Evolutionary conservation across 2,113 vertebrate genomes (phyloP).

Genomic region (Rhodinocichla rosea): DNA sequence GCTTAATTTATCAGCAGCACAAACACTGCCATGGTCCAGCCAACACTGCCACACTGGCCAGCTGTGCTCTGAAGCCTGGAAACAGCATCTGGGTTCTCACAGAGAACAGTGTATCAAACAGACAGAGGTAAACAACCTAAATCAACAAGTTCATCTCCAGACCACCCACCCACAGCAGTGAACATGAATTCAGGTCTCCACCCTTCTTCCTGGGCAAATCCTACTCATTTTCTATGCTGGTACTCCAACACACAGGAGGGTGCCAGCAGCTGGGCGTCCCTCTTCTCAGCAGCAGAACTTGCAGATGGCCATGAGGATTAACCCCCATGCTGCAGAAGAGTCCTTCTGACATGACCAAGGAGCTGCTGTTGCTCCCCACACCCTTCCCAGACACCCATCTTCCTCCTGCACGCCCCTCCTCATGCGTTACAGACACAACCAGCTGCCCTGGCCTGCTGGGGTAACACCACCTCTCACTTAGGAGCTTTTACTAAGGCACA

Average conservation of each 20-base stretch:
- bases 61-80: slow-evolving; percentile 7
- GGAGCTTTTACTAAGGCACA: slow-evolving; percentile 35
- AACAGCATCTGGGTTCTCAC: slow-evolving; percentile 34
- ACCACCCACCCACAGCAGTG: background rate
- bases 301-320: background rate
- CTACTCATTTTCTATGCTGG: background rate
- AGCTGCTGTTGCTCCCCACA: background rate
- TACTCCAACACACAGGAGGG: background rate
- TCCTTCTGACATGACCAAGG: background rate
- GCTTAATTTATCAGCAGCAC: background rate
- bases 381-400: background rate
- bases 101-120: slow-evolving; percentile 20
- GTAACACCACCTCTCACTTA: background rate
- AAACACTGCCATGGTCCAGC: background rate
- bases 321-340: background rate
- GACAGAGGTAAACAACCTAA: background rate
- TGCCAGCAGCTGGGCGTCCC: background rate
- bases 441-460: background rate
- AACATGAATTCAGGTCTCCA: background rate
- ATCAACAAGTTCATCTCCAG: background rate
- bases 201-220: background rate
- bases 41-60: background rate
- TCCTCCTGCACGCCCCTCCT: background rate
- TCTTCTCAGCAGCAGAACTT: background rate
- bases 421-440: fast-evolving